Base-by-base conservation (phyloP, 1,140 invertebrate species). In the Aphelenchoides fujianensis region DNA sequence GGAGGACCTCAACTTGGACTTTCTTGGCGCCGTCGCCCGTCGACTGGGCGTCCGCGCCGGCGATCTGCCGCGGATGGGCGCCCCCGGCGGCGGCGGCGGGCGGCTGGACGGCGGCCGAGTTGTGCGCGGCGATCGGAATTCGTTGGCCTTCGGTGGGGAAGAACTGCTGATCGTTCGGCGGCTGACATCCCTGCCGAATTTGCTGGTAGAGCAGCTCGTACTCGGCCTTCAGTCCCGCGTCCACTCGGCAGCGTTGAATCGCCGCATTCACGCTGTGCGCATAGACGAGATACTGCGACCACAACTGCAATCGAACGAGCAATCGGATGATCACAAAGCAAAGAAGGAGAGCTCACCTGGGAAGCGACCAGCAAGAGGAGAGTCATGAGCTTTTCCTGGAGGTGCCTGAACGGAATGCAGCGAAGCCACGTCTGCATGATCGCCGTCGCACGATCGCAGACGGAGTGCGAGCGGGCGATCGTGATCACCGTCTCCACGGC, bases 241-340 rank as follows among this genome's bases (percentile, higher is more conserved):
- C 62, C 92, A 89, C 3, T 90, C 91, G 0, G 92, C 92, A n/a
- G 90, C 91, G 92, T 93, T 95, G 0, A 92, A 92, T 80, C 85
- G 64, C 75, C 19, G 32, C 53, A 23, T 69, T 55, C 12, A 81
- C 80, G 53, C 66, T 63, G n/a, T 75, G 61, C 28, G 63, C 54
- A 61, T 83, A 81, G 23, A 81, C 72, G 3, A 57, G n/a, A 70
- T 79, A 81, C 55, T 81, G 72, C n/a, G 37, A 37, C 79, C 76
- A 76, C 79, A 82, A 82, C 77, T 81, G 35, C 28, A 73, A 61
- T 12, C 3, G 63, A 70, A 71, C 27, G 9, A 74, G 52, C 23
- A n/a, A 32, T 35, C 28, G 54, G n/a, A n/a, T n/a, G n/a, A n/a
- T n/a, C n/a, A n/a, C n/a, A n/a, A n/a, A 0, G 28, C 3, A 19